Percentiles rank a stretch among this genome's conserved stretches.
phyloP scores from a whole-genome alignment of 1,140 invertebrate genomes.

The Spodoptera litura region DNA sequence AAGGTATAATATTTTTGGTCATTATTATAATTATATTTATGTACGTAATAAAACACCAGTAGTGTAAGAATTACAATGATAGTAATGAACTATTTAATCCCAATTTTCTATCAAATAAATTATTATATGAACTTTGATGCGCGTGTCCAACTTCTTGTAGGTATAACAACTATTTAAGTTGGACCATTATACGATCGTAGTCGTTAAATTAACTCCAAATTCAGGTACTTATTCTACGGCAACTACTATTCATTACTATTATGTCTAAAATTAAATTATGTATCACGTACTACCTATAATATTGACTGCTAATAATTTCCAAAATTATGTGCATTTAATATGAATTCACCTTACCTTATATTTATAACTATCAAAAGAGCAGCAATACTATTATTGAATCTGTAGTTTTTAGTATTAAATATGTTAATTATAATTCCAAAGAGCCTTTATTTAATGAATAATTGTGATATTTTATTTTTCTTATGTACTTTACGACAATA shows the following conservation, averaged over 20 bases:
- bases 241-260: background rate
- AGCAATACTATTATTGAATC: slow-evolving; percentile 20
- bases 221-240: no score
- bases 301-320: background rate
- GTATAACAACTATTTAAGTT: slow-evolving; percentile 14
- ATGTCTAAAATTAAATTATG: background rate
- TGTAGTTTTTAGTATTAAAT: slow-evolving; percentile 36
- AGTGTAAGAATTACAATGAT: slow-evolving; percentile 35
- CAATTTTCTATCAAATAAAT: slow-evolving; percentile 31
- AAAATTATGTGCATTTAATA: background rate
- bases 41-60: slow-evolving; percentile 44
- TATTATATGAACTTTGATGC: background rate
- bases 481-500: slow-evolving; percentile 38
- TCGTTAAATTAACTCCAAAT: background rate
- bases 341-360: background rate
- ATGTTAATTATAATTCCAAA: slow-evolving; percentile 52
- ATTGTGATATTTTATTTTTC: slow-evolving; percentile 58
- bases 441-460: slow-evolving; percentile 52
- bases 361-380: slow-evolving; percentile 1
- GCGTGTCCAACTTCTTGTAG: slow-evolving; percentile 6
- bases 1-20: slow-evolving; percentile 49
- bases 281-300: background rate
- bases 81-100: slow-evolving; percentile 41
- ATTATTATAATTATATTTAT: slow-evolving; percentile 13
- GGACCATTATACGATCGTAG: background rate